Conservation (phyloP, 2,113 vertebrate species). For the Tonatia bakeri region DNA sequence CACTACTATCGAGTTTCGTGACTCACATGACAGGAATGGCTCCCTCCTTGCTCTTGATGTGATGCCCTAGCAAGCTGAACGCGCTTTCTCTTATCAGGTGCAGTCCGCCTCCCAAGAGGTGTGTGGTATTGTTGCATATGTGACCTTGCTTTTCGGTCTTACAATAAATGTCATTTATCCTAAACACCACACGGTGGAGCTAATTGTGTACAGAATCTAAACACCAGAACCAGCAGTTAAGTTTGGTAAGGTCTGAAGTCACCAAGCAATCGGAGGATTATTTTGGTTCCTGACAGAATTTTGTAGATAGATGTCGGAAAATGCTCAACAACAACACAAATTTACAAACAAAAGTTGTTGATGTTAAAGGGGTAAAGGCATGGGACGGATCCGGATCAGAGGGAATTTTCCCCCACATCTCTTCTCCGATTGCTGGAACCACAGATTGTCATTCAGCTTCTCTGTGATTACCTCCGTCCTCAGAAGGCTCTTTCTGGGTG, state of each 20-base stretch:
- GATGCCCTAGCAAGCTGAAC: not conserved
- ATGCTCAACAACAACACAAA: not conserved
- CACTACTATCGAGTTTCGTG: not conserved
- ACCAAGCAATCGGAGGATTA: not conserved
- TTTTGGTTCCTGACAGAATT: not conserved
- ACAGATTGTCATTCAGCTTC: not conserved
- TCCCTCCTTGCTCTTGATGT: not conserved
- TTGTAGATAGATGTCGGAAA: not conserved
- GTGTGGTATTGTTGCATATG: not conserved
- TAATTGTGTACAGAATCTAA: not conserved
- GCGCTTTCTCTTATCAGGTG: not conserved
- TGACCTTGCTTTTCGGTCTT: not conserved
- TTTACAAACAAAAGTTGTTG: not conserved
- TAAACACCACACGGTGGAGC: slow-evolving; percentile 60
- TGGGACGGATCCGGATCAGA: not conserved
- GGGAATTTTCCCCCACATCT: not conserved
- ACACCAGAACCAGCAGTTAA: not conserved
- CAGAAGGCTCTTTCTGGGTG: not conserved
- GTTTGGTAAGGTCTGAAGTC: not conserved
- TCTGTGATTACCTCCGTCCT: not conserved
- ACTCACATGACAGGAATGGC: not conserved
- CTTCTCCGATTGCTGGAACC: not conserved
- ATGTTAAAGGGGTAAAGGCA: not conserved
- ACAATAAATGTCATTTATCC: slow-evolving; percentile 2
- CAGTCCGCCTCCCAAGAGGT: not conserved